These are phyloP conservation scores for Bugula neritina DNA, from an alignment of 2,888 invertebrate species.

Conservation along the genomic window DNA sequence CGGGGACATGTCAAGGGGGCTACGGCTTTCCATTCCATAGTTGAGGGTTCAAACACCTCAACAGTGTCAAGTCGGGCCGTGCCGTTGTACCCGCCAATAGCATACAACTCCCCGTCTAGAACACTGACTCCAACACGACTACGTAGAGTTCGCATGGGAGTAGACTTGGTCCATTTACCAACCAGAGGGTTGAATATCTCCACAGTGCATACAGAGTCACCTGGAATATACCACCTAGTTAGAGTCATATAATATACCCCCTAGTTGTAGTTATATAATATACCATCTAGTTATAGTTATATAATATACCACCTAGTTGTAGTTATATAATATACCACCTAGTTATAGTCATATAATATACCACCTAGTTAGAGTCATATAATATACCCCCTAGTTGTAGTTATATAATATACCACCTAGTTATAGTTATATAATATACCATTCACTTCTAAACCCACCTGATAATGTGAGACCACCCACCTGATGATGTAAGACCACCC, in stretches of 20 bases:
- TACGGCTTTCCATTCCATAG: conserved; percentile 69
- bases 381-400: no score
- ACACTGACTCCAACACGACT: conserved; percentile 80
- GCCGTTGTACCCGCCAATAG: conserved; percentile 79
- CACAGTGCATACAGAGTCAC: conserved; percentile 74
- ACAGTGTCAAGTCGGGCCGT: conserved; percentile 73
- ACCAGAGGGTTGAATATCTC: conserved; percentile 72
- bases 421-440: no score
- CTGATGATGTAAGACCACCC: conserved; percentile 75
- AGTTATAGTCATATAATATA: no score
- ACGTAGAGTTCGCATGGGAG: conserved; percentile 76
- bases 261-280: no score
- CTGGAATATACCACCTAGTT: no score
- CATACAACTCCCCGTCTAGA: conserved; percentile 57
- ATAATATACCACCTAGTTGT: no score
- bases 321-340: no score
- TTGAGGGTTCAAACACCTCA: conserved; percentile 71
- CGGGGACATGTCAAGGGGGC: conserved; percentile 73
- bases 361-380: no score
- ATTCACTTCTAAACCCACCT: no score
- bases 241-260: no score
- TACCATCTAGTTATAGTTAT: no score
- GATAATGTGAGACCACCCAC: conserved; percentile 46
- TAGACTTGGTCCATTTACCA: conserved; percentile 67
- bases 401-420: no score